Percentiles rank a stretch among this genome's conserved stretches.
Conservation (phyloP, 1,140 invertebrate species). For the Neodiprion pinetum region DNA sequence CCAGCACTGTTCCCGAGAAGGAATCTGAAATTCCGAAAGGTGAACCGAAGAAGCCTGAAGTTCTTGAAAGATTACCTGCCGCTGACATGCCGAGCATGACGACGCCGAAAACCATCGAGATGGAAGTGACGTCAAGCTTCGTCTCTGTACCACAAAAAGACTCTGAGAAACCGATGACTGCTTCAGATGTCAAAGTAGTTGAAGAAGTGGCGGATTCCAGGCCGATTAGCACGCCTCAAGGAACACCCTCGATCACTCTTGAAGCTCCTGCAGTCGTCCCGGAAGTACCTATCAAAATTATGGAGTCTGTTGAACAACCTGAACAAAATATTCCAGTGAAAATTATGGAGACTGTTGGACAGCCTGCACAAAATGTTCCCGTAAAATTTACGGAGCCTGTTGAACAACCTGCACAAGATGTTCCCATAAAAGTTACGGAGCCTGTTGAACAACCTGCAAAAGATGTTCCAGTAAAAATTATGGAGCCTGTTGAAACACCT, state of each 20-base stretch:
- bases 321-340: too few species aligned
- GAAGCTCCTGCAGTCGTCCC: neutral
- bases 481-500: too few species aligned
- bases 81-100: constrained; percentile 12
- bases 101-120: constrained; percentile 9
- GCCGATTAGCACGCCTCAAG: neutral
- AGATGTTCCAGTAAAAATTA: too few species aligned
- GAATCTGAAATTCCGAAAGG: neutral
- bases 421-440: too few species aligned
- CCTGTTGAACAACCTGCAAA: too few species aligned
- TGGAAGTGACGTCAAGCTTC: neutral
- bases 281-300: neutral
- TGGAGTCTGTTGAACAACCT: too few species aligned
- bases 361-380: too few species aligned
- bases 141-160: too few species aligned
- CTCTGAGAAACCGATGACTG: too few species aligned
- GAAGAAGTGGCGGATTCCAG: neutral
- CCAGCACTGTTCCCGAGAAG: neutral
- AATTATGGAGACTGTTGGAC: too few species aligned
- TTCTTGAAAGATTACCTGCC: constrained; percentile 6
- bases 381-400: too few species aligned
- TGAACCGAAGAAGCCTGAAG: neutral
- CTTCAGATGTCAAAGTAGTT: neutral
- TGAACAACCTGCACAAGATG: too few species aligned
- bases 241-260: neutral